phyloP scores from a whole-genome alignment of 2,888 invertebrate genomes.

The Parelbella ahira region DNA sequence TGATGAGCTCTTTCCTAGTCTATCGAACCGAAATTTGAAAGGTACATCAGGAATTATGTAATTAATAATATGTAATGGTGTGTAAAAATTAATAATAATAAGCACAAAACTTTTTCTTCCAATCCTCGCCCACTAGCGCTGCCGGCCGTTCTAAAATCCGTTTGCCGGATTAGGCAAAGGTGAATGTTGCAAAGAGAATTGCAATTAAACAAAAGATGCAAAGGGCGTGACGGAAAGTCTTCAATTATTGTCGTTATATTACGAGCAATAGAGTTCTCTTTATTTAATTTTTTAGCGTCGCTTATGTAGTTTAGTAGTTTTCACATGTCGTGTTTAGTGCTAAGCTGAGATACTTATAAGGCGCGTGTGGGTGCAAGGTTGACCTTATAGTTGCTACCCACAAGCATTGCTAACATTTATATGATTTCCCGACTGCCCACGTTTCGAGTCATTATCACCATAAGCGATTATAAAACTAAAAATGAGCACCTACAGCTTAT shows the following conservation, averaged over 20 bases:
- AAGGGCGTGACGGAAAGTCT: conserved; percentile 13
- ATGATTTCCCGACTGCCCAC: conserved; percentile 73
- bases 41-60: too few species aligned
- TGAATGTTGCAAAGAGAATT: conserved; percentile 71
- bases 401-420: conserved; percentile 64
- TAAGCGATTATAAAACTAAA: conserved; percentile 42
- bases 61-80: too few species aligned
- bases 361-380: conserved; percentile 78
- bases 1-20: too few species aligned
- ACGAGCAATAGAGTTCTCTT: conserved; percentile 31
- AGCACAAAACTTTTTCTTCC: conserved; percentile 41
- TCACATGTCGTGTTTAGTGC: conserved; percentile 43
- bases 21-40: too few species aligned
- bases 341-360: conserved; percentile 68
- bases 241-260: conserved; percentile 21
- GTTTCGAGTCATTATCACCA: conserved; percentile 57
- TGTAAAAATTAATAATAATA: neutral
- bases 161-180: conserved; percentile 77
- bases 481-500: conserved; percentile 5
- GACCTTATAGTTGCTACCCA: conserved; percentile 77
- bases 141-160: conserved; percentile 68
- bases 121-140: conserved; percentile 63
- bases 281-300: conserved; percentile 29
- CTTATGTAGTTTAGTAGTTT: conserved; percentile 30
- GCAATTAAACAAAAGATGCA: conserved; percentile 36